Conservation (phyloP, 2,888 invertebrate species). For the Melipona beecheii region DNA sequence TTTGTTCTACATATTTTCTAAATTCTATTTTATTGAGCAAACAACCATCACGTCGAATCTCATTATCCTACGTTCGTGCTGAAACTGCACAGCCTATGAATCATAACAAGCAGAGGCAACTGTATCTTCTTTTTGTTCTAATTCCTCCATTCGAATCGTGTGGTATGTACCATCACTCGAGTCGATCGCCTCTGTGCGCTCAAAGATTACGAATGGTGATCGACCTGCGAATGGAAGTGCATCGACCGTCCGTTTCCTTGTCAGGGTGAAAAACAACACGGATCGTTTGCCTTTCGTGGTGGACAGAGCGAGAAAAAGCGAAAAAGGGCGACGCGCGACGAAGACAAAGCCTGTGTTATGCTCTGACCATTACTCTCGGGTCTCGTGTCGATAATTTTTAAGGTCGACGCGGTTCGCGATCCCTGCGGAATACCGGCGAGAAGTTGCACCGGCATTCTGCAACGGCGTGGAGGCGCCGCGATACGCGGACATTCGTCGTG, state of each 20-base stretch:
- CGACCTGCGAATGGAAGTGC: constrained; percentile 38
- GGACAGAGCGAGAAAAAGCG: constrained; percentile 15
- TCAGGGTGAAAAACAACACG: constrained; percentile 55
- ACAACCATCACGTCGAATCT: not conserved
- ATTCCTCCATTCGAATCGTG: not conserved
- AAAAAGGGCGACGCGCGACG: constrained; percentile 23
- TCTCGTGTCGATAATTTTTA: constrained; percentile 66
- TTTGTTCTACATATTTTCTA: not conserved
- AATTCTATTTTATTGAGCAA: not conserved
- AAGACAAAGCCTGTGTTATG: constrained; percentile 21
- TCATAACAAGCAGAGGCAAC: not conserved
- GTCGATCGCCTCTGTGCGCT: constrained; percentile 8
- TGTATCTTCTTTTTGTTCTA: not conserved
- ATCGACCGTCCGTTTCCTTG: constrained; percentile 56
- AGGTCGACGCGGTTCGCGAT: constrained; percentile 50
- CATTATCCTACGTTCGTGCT: not conserved
- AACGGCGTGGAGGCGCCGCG: constrained; percentile 32
- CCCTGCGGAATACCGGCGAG: constrained; percentile 56
- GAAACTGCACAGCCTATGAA: not conserved
- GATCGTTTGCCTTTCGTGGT: constrained; percentile 35
- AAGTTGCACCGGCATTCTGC: constrained; percentile 59
- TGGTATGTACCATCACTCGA: not conserved
- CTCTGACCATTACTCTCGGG: constrained; percentile 45
- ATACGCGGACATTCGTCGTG: not conserved
- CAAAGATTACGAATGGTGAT: constrained; percentile 43